phyloP scores from a whole-genome alignment of 2,888 invertebrate genomes.

The Boloria selene region DNA sequence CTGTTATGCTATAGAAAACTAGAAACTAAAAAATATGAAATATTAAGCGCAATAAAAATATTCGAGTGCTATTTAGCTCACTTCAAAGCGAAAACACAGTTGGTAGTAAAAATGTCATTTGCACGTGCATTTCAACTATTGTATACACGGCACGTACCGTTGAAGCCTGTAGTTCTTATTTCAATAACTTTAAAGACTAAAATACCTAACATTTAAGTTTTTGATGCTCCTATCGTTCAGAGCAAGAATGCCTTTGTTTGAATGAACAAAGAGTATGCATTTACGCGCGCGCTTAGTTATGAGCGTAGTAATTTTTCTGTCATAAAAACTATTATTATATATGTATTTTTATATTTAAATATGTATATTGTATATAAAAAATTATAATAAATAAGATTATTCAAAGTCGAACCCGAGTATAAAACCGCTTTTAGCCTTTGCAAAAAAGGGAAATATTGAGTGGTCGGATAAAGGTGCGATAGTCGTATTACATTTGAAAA shows the following conservation, averaged over 20 bases:
- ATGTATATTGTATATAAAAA: too few species aligned
- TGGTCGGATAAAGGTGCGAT: too few species aligned
- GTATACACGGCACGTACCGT: conserved; percentile 25
- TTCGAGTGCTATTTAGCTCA: conserved; percentile 34
- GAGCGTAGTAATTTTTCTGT: conserved; percentile 39
- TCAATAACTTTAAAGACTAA: conserved; percentile 15
- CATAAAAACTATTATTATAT: conserved; percentile 37
- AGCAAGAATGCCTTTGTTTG: conserved; percentile 54
- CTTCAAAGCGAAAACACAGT: conserved; percentile 40
- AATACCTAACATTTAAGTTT: conserved; percentile 17
- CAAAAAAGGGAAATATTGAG: too few species aligned
- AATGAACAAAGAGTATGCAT: conserved; percentile 47
- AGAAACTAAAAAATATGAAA: conserved; percentile 19
- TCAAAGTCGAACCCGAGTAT: too few species aligned
- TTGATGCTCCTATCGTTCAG: conserved; percentile 21
- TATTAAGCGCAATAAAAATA: conserved; percentile 27
- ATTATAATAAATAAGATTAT: conserved; percentile 3
- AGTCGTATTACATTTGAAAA: too few species aligned
- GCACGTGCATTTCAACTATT: conserved; percentile 54
- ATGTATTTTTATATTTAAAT: conserved; percentile 30
- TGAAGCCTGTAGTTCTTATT: conserved; percentile 27
- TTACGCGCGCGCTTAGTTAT: conserved; percentile 39
- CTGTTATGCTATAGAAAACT: conserved; percentile 3
- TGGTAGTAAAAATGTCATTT: conserved; percentile 52
- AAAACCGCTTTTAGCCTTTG: not conserved